phyloP scores from a whole-genome alignment of 1,140 invertebrate species.

The Aphelenchoides fujianensis region DNA sequence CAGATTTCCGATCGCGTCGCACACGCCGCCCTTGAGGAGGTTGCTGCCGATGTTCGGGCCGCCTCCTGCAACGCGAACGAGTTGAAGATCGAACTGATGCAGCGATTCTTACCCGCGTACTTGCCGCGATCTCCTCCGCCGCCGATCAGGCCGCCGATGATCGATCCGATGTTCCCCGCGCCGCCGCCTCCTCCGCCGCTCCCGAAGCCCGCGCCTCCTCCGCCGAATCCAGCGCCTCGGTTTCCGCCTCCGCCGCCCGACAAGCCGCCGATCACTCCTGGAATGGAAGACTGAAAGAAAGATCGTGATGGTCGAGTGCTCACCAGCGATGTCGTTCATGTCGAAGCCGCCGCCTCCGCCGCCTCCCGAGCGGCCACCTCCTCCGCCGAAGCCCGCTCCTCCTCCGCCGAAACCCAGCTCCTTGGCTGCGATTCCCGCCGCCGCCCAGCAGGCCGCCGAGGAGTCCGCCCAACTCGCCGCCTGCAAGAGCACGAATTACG shows the following conservation, averaged over 20 bases:
- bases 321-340: slow-evolving; percentile 34
- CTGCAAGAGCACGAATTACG: too few relatives aligned
- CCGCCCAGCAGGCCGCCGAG: too few relatives aligned
- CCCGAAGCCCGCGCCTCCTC: slow-evolving; percentile 37
- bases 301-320: too few relatives aligned
- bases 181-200: slow-evolving; percentile 39
- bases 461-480: too few relatives aligned
- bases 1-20: slow-evolving; percentile 59
- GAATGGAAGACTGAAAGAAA: too few relatives aligned
- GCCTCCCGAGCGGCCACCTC: slow-evolving; percentile 33
- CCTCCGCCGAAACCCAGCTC: too few relatives aligned
- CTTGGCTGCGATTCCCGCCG: too few relatives aligned
- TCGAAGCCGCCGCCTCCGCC: slow-evolving; percentile 33
- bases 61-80: slow-evolving; percentile 29
- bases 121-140: slow-evolving; percentile 26
- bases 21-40: slow-evolving; percentile 54
- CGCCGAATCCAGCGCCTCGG: neutral
- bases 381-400: too few relatives aligned
- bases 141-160: slow-evolving; percentile 44
- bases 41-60: slow-evolving; percentile 52
- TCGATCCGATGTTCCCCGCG: slow-evolving; percentile 32
- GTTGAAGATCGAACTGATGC: slow-evolving; percentile 9
- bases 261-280: slow-evolving; percentile 38
- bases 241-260: slow-evolving; percentile 17
- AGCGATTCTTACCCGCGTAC: too few relatives aligned